Percentiles rank a stretch among this genome's conserved stretches.
Evolutionary conservation across 2,888 invertebrate genomes (phyloP).

Genomic region (Pristionchus arcanus): DNA sequence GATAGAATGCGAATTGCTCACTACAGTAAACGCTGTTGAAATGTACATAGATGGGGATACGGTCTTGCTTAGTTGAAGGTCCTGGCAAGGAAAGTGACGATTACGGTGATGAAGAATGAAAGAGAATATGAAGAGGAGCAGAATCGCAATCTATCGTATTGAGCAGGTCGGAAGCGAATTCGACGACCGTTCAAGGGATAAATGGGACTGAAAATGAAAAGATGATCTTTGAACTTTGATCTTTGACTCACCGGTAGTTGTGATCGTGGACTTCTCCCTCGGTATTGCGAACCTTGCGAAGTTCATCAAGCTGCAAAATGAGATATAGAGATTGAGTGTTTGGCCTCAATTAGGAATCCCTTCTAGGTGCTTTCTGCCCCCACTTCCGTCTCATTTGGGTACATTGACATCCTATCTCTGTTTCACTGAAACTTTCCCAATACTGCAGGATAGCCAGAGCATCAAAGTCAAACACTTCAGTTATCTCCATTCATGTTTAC

Average conservation of each 20-base stretch:
- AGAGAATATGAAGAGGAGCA: slow-evolving; percentile 12
- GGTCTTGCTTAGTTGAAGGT: slow-evolving; percentile 7
- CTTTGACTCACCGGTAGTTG: slow-evolving; percentile 49
- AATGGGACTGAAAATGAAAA: slow-evolving; percentile 37
- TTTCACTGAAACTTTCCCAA: slow-evolving; percentile 14
- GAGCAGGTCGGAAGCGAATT: slow-evolving; percentile 53
- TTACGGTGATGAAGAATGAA: slow-evolving; percentile 27
- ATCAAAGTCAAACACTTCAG: slow-evolving; percentile 12
- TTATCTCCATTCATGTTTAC: neutral
- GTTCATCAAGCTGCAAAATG: slow-evolving; percentile 58
- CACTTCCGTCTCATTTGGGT: neutral
- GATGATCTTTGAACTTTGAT: slow-evolving; percentile 28
- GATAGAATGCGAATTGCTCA: neutral
- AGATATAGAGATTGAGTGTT: slow-evolving; percentile 7
- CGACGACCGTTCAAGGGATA: slow-evolving; percentile 53
- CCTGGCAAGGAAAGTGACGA: neutral
- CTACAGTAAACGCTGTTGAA: slow-evolving; percentile 19
- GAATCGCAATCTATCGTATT: slow-evolving; percentile 49
- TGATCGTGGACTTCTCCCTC: slow-evolving; percentile 38
- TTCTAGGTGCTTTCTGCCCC: neutral
- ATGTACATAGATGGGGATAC: slow-evolving; percentile 18
- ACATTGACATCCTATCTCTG: slow-evolving; percentile 6
- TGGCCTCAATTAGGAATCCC: slow-evolving; percentile 23
- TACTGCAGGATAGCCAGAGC: neutral
- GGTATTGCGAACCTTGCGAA: slow-evolving; percentile 40